Base-by-base conservation (phyloP, 2,113 vertebrate genomes). In the Coreoperca whiteheadi region DNA sequence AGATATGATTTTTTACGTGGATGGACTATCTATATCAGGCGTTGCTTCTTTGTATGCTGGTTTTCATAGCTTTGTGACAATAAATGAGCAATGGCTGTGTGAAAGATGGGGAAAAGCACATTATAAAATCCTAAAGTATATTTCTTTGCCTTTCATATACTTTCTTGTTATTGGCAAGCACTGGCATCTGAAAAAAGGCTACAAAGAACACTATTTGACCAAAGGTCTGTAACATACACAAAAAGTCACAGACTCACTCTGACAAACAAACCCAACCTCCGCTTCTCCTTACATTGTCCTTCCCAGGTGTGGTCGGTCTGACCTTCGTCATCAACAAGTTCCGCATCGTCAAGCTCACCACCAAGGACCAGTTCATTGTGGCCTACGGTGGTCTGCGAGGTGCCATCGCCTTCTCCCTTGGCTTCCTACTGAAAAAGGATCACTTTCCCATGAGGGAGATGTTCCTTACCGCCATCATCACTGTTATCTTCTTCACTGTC, bases 391-490 rank as follows among this genome's bases (percentile, higher is more conserved):
- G 98, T 86, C 96, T 99, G 84, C 95, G 98, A 16, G 98, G 98
- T 6, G 98, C 98, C 89, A 99, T 99, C 0, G 98, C 98, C 89
- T 99, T 99, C 94, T 99, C 98, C 21, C 95, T 99, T 10, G 95
- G 96, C 12, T 99, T 97, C 93, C 96, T 99, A n/a, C 95, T 99
- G 77, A 37, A 97, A 0, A 28, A 87, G 0, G 1, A 91, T 0
- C 94, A 93, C 6, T 98, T 98, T 4, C 88, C 91, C 57, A 96
- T 95, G 96, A 97, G 96, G 72, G 88, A 96, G 28, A 96, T 99
- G 95, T 99, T 99, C 94, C 97, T 99, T 85, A 99, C 98, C 0
- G 98, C 98, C 92, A 98, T 99, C 96, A 99, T 99, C 95, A 99
- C 98, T 0, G 97, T 99, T 72, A 97, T 99, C 94, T 99, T 99